Evolutionary conservation across 2,113 vertebrate genomes (phyloP), one percentile per base, ranked within the genome.

Genomic region (Anguilla japonica): DNA sequence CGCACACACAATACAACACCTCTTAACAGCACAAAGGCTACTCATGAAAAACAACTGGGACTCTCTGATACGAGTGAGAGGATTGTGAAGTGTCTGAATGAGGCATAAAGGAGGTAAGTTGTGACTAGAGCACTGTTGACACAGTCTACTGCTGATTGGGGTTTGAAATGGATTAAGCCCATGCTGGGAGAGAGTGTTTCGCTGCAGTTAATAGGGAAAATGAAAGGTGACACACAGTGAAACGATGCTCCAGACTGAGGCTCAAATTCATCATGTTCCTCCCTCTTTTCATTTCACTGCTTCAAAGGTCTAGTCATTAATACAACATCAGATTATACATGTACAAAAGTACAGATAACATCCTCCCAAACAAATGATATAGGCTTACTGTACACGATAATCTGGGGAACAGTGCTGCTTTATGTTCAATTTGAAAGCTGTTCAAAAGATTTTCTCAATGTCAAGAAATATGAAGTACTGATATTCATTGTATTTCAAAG

Each of bases 91-190:
- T 79, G 91, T 88, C 87, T 89, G 89, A 71, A 88, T 92, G 87
- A 89, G 88, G 84, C 87, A 85, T 87, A 89, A 86, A 89, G 89
- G 88, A 93, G 94, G 90, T 82, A 88, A 87, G 83, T 92, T 93
- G 91, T 89, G 93, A 89, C 89, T 90, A 85, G 90, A 89, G 87
- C 6, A 84, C 89, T 95, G 94, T 95, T 95, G 93, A 94, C 92
- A 93, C 86, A 94, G 87, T 92, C 93, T 91, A 94, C 94, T 88
- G 92, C 94, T 93, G 94, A 88, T 92, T 82, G 90, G 91, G 91
- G 92, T 91, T 93, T 91, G 91, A 91, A 91, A 92, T 87, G 92
- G 88, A 84, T 81, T 84, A 89, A 90, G 8, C 82, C 87, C 94
- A 88, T 14, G 92, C 94, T 93, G 94, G 89, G 94, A 89, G 56